Evolutionary conservation across 2,888 invertebrate genomes (phyloP).

Genomic region (Copidosoma aretas): DNA sequence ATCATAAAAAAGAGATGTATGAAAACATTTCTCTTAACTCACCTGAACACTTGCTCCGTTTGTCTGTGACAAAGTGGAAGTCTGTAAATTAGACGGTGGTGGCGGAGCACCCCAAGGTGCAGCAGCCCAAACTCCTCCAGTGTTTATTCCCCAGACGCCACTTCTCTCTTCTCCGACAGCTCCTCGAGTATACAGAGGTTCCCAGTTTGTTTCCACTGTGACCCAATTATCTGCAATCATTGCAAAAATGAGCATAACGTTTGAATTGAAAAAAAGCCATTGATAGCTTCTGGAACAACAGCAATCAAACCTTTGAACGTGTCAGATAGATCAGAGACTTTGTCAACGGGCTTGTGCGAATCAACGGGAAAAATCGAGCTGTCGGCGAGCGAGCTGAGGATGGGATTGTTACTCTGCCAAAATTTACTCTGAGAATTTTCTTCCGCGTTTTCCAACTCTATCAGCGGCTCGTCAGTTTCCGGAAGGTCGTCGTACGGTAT

Average conservation of each 20-base stretch:
- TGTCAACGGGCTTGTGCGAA: slow-evolving; percentile 50
- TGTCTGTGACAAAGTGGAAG: slow-evolving; percentile 44
- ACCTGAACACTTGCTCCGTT: slow-evolving; percentile 51
- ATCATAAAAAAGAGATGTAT: background rate
- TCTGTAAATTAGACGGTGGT: slow-evolving; percentile 53
- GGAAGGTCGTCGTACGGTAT: slow-evolving; percentile 60
- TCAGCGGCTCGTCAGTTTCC: slow-evolving; percentile 57
- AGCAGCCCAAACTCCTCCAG: slow-evolving; percentile 61
- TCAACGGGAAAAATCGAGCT: slow-evolving; percentile 49
- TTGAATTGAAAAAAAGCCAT: background rate
- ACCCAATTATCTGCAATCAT: slow-evolving; percentile 56
- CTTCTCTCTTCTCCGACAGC: slow-evolving; percentile 60
- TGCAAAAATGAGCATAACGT: background rate
- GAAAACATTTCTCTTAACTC: slow-evolving; percentile 8
- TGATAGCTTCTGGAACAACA: background rate
- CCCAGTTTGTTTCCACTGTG: slow-evolving; percentile 58
- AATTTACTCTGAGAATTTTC: slow-evolving; percentile 51
- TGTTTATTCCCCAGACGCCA: slow-evolving; percentile 60
- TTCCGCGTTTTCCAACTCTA: slow-evolving; percentile 56
- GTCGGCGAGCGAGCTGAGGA: slow-evolving; percentile 50
- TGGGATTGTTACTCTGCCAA: slow-evolving; percentile 54
- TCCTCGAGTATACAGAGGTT: slow-evolving; percentile 57
- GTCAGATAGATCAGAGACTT: slow-evolving; percentile 48
- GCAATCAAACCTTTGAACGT: slow-evolving; percentile 51
- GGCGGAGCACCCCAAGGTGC: slow-evolving; percentile 60